phyloP scores from a whole-genome alignment of 2,797 vertebrate genomes.

The Chelon labrosus region DNA sequence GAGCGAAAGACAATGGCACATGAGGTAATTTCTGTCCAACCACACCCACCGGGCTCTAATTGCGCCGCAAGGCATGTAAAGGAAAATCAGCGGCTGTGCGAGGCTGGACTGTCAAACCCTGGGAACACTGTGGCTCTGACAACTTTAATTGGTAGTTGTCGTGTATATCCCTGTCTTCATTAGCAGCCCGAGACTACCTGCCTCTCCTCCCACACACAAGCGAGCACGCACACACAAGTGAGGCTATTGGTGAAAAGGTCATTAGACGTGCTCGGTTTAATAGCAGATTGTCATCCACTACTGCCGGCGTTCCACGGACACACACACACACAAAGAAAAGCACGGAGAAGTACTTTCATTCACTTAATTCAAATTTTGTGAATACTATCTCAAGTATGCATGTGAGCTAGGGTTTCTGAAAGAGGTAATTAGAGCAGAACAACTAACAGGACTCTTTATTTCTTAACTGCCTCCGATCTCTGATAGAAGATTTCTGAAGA shows the following conservation, averaged over 20 bases:
- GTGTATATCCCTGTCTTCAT: slow-evolving; percentile 81
- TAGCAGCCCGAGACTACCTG: slow-evolving; percentile 75
- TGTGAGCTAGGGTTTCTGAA: slow-evolving; percentile 18
- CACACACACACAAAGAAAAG: slow-evolving; percentile 21
- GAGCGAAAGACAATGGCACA: slow-evolving; percentile 67
- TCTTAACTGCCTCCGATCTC: slow-evolving; percentile 3
- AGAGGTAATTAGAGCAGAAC: slow-evolving; percentile 49
- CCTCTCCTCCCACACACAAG: slow-evolving; percentile 61
- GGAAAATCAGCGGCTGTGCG: slow-evolving; percentile 64
- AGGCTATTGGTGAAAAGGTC: slow-evolving; percentile 74
- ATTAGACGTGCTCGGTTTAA: slow-evolving; percentile 76
- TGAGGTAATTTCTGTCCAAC: slow-evolving; percentile 66
- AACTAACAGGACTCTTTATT: slow-evolving; percentile 21
- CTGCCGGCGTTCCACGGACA: slow-evolving; percentile 43
- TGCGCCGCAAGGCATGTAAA: slow-evolving; percentile 65
- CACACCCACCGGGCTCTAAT: slow-evolving; percentile 76
- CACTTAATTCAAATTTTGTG: slow-evolving; percentile 39
- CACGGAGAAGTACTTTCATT: slow-evolving; percentile 51
- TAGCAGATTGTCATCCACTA: slow-evolving; percentile 64
- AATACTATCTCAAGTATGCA: slow-evolving; percentile 5
- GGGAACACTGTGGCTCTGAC: slow-evolving; percentile 73
- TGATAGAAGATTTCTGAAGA: slow-evolving; percentile 3
- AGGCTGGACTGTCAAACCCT: slow-evolving; percentile 65
- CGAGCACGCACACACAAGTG: slow-evolving; percentile 8
- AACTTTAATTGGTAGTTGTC: slow-evolving; percentile 85